A percentile compares a stretch with the other conserved stretches of the same genome.
Conservation (phyloP, 2,797 vertebrate genomes). For the Sebastiscus tertius region DNA sequence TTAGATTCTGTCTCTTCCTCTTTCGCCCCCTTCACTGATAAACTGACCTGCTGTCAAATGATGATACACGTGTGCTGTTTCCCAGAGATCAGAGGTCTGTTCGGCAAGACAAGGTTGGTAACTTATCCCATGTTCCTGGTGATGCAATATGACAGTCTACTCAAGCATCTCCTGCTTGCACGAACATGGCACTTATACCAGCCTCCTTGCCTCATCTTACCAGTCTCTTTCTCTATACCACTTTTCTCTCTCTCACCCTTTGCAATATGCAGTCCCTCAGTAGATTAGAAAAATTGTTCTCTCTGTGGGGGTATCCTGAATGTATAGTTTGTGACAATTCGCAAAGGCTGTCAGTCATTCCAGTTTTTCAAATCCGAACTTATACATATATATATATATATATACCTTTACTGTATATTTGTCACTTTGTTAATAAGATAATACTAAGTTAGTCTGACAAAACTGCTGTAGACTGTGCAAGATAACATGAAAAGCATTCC, state of each 20-base stretch:
- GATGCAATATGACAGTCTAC: constrained; percentile 27
- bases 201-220: background rate
- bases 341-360: constrained; percentile 11
- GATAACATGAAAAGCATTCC: constrained; percentile 29
- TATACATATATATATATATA: background rate
- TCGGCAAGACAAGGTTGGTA: constrained; percentile 2
- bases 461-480: constrained; percentile 13
- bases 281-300: constrained; percentile 15
- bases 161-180: constrained; percentile 4
- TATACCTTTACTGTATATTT: constrained; percentile 28
- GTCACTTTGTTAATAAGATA: constrained; percentile 39
- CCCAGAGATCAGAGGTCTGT: constrained; percentile 4
- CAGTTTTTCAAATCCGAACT: constrained; percentile 15
- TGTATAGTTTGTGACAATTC: constrained; percentile 6
- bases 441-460: constrained; percentile 25
- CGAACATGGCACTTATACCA: constrained; percentile 42
- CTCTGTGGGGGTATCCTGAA: constrained; percentile 18
- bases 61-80: background rate
- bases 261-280: constrained; percentile 2
- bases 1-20: constrained; percentile 24
- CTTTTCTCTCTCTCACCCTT: background rate
- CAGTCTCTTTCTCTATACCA: background rate
- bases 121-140: constrained; percentile 2
- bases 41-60: constrained; percentile 3
- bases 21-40: background rate